phyloP scores from a whole-genome alignment of 2,113 vertebrate species.

The Limanda limanda region DNA sequence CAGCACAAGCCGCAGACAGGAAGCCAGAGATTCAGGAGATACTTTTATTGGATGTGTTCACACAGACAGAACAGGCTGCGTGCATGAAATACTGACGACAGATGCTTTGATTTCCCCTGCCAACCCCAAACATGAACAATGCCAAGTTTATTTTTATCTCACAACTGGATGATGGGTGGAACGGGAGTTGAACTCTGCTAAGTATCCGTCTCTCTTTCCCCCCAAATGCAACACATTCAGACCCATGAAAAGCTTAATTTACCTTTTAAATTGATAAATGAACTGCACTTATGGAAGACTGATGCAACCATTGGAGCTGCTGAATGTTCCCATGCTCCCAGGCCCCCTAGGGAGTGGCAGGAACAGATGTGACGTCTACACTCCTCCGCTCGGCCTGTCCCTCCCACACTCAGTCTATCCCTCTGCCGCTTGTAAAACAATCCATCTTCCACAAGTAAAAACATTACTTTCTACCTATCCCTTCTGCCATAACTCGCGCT shows the following conservation, averaged over 20 bases:
- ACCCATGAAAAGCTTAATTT: constrained; percentile 6
- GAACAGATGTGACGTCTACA: constrained; percentile 79
- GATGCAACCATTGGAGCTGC: constrained; percentile 42
- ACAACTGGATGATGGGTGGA: constrained; percentile 9
- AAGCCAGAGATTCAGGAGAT: constrained; percentile 51
- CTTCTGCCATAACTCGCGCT: constrained; percentile 42
- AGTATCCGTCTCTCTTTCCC: not conserved
- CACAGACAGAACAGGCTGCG: constrained; percentile 22
- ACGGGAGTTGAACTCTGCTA: not conserved
- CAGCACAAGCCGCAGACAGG: constrained; percentile 64
- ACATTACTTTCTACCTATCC: constrained; percentile 47
- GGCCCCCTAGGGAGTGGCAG: constrained; percentile 72
- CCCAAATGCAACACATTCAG: not conserved
- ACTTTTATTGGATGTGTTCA: constrained; percentile 54
- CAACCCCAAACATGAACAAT: not conserved
- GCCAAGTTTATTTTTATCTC: constrained; percentile 33
- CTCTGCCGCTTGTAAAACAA: constrained; percentile 69
- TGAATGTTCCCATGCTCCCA: constrained; percentile 73
- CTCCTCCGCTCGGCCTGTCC: constrained; percentile 33
- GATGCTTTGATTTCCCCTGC: constrained; percentile 57
- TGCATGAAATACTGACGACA: constrained; percentile 53
- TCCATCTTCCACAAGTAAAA: constrained; percentile 70
- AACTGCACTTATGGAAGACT: constrained; percentile 44
- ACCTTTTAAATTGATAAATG: constrained; percentile 59
- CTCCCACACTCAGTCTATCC: constrained; percentile 47